Evolutionary conservation across 2,888 invertebrate species (phyloP), one percentile per base, ranked within the genome.

Genomic region (Palloptera scutellata): DNA sequence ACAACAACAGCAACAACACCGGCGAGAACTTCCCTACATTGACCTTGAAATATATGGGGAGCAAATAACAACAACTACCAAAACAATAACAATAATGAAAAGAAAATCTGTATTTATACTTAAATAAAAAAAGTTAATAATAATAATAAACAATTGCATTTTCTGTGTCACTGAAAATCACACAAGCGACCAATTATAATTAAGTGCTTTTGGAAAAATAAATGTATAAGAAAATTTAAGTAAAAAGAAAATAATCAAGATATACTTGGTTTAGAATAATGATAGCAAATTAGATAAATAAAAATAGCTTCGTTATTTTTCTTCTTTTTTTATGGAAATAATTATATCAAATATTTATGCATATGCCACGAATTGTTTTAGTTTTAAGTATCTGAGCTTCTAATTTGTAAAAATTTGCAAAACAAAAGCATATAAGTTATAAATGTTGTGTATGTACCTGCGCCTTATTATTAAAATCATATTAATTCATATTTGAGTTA

Each of bases 81-180:
- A 30, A 30, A 54, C 60, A 45, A 61, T 43, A 70, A 66, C 63
- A 60, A 19, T 59, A 61, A 61, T 48, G 41, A 19, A 45, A 61
- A 58, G 15, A 51, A 54, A 52, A 66, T 55, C 41, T 60, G 40
- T 57, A 51, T 55, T 52, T 64, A 70, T 64, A 67, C 64, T 20
- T 62, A 40, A 61, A 55, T 42, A 40, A 43, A 15, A 51, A 72
- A 66, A 67, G 66, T 59, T 65, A 30, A 54, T 41, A 58, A 57
- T 74, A 77, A 80, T 78, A 79, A 79, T 80, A 80, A 78, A 81
- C 81, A 81, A 81, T 81, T 78, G 81, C 79, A 77, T 80, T 81
- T 81, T 81, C 81, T 81, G 79, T 81, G 81, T 82, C 81, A 81
- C 80, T 76, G 80, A 77, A 79, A 81, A 80, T 82, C 82, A 81